Evolutionary conservation across 2,797 vertebrate species (phyloP), one percentile per base, ranked within the genome.

Genomic region (Pipistrellus pipistrellus): DNA sequence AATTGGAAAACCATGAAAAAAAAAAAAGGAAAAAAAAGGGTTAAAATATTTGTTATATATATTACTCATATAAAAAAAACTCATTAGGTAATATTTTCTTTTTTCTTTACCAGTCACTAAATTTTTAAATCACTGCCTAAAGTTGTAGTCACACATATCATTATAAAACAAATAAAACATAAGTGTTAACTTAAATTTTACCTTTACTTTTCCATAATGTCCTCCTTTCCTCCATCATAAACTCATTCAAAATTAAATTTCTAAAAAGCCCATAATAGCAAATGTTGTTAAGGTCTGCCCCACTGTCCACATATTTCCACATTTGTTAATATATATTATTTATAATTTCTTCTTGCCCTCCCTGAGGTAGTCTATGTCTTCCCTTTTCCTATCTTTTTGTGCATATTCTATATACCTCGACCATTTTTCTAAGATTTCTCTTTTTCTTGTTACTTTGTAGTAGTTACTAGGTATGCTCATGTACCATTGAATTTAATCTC

Each of bases 1-100:
- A 97, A 97, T 51, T 73, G 64, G 69, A 14, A 86, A 97, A 95
- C 75, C 6, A 55, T 10, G 75, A 59, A 66, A 85, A 11, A 44
- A 44, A 44, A 44, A 44, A 44, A 41, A 7, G 38, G 4, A 38
- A 41, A 76, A 78, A 80, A 35, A 30, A 55, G 20, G 20, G 38
- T 90, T 66, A 25, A 85, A 62, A 21, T 82, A 69, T 80, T 44
- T 87, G 20, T 85, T 93, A 64, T 30, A 64, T 59, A 35, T 62
- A 27, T 27, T 30, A 44, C 11, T 80, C 13, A 48, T 30, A 71
- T 25, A 11, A 44, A 44, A 35, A 35, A 68, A 86, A 94, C 5
- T 57, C 23, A 77, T 7, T 53, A 76, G 10, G 9, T 30, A 71
- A 68, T 20, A 85, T 55, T 62, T 87, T 46, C 2, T 93, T 92